phyloP scores from a whole-genome alignment of 1,140 invertebrate species.

The Holcopasites calliopsidis region DNA sequence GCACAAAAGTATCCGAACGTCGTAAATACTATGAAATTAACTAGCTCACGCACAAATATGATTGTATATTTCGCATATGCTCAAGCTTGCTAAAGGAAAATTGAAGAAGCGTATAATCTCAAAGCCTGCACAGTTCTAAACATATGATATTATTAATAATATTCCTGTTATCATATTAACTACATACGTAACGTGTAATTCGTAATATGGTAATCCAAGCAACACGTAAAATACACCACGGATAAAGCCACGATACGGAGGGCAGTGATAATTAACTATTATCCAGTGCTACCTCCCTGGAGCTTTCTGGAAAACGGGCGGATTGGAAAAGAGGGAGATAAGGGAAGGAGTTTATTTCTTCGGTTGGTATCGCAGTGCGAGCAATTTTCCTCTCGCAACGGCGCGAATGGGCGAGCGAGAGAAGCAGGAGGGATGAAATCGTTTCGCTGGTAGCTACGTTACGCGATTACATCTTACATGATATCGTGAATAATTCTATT shows the following conservation, averaged over 20 bases:
- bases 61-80: no score
- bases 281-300: neutral
- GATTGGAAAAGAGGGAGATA: neutral
- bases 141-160: no score
- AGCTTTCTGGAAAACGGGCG: neutral
- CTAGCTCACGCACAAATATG: no score
- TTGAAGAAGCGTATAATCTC: no score
- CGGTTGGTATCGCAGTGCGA: neutral
- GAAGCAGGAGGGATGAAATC: constrained; percentile 26
- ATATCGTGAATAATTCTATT: constrained; percentile 44
- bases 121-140: no score
- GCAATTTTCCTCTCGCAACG: constrained; percentile 2
- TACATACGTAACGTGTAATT: no score
- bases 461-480: constrained; percentile 46
- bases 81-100: no score
- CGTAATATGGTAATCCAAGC: neutral
- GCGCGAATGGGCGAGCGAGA: neutral
- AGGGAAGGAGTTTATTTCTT: constrained; percentile 21
- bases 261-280: neutral
- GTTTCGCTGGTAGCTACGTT: constrained; percentile 39
- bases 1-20: constrained; percentile 77
- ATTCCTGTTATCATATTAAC: no score
- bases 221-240: no score
- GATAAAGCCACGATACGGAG: no score
- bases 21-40: no score